Base-by-base conservation (phyloP, 2,113 vertebrate genomes). In the Paralichthys olivaceus region DNA sequence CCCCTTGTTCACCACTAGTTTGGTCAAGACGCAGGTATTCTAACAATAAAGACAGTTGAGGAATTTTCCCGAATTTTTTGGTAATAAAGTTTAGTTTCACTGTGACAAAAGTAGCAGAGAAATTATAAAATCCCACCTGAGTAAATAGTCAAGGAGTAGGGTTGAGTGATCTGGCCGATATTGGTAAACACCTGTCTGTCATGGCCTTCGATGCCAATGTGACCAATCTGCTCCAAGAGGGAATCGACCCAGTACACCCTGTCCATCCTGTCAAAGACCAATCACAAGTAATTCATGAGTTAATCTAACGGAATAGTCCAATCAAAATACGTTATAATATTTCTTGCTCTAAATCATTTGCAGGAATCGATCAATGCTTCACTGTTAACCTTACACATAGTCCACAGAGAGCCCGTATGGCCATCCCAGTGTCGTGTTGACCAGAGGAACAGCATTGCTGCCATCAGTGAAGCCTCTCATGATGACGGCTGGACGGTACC, bases 191-290 rank as follows among this genome's bases (percentile, higher is more conserved):
- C 91, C 77, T 84, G 60, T 60, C 92, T 87, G 83, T 90, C 69
- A 40, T n/a, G n/a, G 69, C 93, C 93, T 19, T 87, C 13, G 40
- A 92, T 69, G 54, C 55, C 23, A 63, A 92, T 69, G 59, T 88
- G 80, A 56, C 92, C 88, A 72, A 93, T 87, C 65, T 90, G 88
- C 54, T 89, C 72, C 51, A 94, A 60, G 7, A 89, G 89, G 25
- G 79, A 84, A 63, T 94, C 93, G 15, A 91, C 93, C 93, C 93
- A 94, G 73, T 93, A 94, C 25, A 94, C 60, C 64, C 89, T 69
- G 71, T 93, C n/a, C 72, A 71, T 74, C 32, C 93, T 93, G 83
- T 47, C 19, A 15, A 71, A 28, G 40, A 49, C 32, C 20, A 15
- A 74, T 43, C 62, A 79, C 9, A 72, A 58, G 37, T 5, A 43